Percentiles rank a stretch among this genome's conserved stretches.
These are phyloP conservation scores for Sebastes wilsoni DNA, from an alignment of 2,797 vertebrate genomes.

Conservation along the genomic window DNA sequence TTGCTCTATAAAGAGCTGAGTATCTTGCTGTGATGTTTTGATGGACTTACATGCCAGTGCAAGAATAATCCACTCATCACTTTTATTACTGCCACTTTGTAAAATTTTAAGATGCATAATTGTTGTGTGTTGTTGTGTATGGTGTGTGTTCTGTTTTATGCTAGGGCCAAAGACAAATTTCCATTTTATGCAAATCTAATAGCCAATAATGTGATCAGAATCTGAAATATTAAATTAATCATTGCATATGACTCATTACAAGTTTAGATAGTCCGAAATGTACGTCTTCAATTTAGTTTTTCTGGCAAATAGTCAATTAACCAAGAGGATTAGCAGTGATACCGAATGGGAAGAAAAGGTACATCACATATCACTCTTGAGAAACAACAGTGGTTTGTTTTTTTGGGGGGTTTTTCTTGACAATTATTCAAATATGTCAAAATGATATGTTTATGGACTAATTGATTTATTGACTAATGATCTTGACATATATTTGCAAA, in stretches of 20 bases:
- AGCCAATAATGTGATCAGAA: neutral
- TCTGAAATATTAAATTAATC: neutral
- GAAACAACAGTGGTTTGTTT: neutral
- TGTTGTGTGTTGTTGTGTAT: too few relatives aligned
- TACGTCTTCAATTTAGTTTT: neutral
- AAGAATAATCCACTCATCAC: too few relatives aligned
- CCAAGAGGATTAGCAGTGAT: neutral
- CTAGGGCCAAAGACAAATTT: too few relatives aligned
- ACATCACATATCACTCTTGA: neutral
- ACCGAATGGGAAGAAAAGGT: neutral
- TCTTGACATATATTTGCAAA: neutral
- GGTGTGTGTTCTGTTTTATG: too few relatives aligned
- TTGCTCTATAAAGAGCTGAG: too few relatives aligned
- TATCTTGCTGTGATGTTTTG: too few relatives aligned
- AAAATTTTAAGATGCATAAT: too few relatives aligned
- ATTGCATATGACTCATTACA: neutral
- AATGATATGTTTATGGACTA: neutral
- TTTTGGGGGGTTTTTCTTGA: neutral
- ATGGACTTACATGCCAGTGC: too few relatives aligned
- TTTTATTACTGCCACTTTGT: too few relatives aligned
- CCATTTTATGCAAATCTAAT: neutral
- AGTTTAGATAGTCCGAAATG: neutral
- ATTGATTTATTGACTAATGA: neutral
- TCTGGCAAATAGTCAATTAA: neutral
- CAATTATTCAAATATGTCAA: neutral